Base-by-base conservation (phyloP, 2,888 invertebrate species). In the Drosophila peninsularis region DNA sequence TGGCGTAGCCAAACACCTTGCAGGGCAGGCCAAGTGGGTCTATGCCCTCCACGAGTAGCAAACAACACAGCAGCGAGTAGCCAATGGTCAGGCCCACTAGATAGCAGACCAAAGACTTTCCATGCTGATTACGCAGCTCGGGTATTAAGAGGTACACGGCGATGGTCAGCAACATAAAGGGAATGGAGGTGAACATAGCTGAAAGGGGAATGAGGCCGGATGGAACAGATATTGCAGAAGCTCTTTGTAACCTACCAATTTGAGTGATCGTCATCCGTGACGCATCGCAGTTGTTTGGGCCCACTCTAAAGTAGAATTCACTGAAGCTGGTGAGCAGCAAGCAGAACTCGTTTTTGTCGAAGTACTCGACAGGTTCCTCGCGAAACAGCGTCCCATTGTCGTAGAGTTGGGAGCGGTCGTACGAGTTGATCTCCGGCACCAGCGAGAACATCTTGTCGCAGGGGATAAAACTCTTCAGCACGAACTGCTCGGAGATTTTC, bases 61-160 rank as follows among this genome's bases (percentile, higher is more conserved):
- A 76, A 2, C 71, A 53, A 9, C 88, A 94, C 56, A 96, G 91
- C 63, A 94, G 92, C 0, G 94, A 91, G 87, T 95, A 96, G 0
- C 95, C 95, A 1, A 94, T 90, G 67, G 95, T 93, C 17, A 96
- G 93, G 0, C 95, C 94, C 2, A 93, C 92, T 37, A 96, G 95
- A 91, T 96, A 96, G 64, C 95, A 95, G 94, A 96, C 96, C 67
- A 96, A 91, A 0, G 95, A 95, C 92, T 95, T 94, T 17, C 96
- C 96, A 82, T 96, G 96, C 17, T 96, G 93, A 90, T 96, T 96
- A 52, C 95, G 93, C 39, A 96, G 91, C 72, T 96, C 96, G 0
- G 96, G 95, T 60, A 96, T 94, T 50, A 95, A 91, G 5, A 95
- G 94, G 90, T 96, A 96, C 0, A 96, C 95, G 44, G 95, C 80